phyloP scores from a whole-genome alignment of 37 sponge, comb jelly and placozoan species.

The Theonella swinhoei region DNA sequence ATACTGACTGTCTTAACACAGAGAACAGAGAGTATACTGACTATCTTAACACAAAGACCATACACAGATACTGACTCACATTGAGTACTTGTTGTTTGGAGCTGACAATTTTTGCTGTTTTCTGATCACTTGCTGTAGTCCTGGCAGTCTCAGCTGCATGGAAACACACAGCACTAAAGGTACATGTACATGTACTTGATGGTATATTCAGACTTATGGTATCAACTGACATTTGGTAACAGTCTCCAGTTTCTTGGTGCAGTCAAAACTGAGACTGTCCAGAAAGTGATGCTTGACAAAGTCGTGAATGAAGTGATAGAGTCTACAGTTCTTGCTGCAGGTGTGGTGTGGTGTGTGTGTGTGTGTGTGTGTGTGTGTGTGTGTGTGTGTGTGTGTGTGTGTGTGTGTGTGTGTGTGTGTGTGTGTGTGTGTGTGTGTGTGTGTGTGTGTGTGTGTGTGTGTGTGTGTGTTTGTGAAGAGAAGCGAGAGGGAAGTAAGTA shows the following conservation, averaged over 20 bases:
- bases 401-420: too few species aligned
- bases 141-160: conserved; percentile 48
- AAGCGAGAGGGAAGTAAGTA: not conserved
- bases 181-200: not conserved
- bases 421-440: too few species aligned
- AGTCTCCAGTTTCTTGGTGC: conserved; percentile 62
- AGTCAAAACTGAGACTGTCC: conserved; percentile 62
- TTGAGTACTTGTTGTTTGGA: conserved; percentile 46
- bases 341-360: not conserved
- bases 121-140: conserved; percentile 34
- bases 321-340: conserved; percentile 31
- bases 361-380: not conserved
- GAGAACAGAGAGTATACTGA: too few species aligned
- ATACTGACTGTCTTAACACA: too few species aligned
- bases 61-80: too few species aligned
- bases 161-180: not conserved
- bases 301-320: conserved; percentile 80
- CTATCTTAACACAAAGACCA: too few species aligned
- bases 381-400: too few species aligned
- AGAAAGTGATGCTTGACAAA: conserved; percentile 86
- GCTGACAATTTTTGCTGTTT: conserved; percentile 28
- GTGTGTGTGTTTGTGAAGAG: not conserved
- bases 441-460: conserved; percentile 1
- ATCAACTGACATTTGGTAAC: conserved; percentile 53
- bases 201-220: not conserved